phyloP scores from a whole-genome alignment of 2,113 vertebrate species.

The Hemiprocne comata region DNA sequence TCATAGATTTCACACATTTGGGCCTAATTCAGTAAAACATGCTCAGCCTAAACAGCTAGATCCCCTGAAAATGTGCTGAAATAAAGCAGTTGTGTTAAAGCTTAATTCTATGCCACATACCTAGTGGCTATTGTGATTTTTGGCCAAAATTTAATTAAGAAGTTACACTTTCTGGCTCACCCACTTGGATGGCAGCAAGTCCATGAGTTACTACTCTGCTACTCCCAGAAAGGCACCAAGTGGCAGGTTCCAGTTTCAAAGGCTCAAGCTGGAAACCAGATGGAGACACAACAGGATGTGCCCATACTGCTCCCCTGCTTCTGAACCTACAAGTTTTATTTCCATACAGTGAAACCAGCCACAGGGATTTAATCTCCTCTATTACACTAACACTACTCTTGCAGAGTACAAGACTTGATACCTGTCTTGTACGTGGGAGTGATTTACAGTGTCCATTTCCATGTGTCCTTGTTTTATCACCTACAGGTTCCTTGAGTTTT shows the following conservation, averaged over 20 bases:
- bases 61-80: not conserved
- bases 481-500: not conserved
- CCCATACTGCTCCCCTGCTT: not conserved
- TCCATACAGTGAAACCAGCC: not conserved
- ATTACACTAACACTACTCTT: accelerated
- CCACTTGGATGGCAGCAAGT: not conserved
- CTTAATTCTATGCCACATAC: not conserved
- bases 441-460: not conserved
- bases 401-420: not conserved
- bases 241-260: not conserved
- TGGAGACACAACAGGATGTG: not conserved
- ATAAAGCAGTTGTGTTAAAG: not conserved
- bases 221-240: not conserved
- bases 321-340: not conserved
- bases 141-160: not conserved
- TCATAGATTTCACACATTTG: not conserved
- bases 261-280: not conserved
- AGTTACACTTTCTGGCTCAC: not conserved
- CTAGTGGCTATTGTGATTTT: not conserved
- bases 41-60: not conserved
- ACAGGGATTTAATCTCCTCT: not conserved
- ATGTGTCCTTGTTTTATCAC: not conserved
- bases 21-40: not conserved
- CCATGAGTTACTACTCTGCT: not conserved
- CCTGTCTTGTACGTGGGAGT: not conserved